These are phyloP conservation scores for Otolemur crassicaudatus DNA, from an alignment of 2,797 vertebrate genomes.

Conservation along the genomic window DNA sequence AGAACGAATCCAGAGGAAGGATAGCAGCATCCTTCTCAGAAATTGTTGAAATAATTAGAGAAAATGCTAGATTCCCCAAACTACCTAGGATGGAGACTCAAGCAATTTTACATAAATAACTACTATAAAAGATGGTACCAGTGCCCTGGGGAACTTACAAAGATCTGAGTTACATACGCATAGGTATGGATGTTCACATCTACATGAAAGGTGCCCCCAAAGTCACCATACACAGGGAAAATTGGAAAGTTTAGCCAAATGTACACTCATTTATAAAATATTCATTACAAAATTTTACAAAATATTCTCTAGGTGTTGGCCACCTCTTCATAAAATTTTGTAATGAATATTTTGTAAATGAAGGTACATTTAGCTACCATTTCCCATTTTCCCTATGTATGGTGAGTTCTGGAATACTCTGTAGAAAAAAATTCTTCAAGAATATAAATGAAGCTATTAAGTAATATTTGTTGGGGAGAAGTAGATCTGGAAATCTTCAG, in stretches of 20 bases:
- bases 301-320: too few species aligned
- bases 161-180: not conserved
- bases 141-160: not conserved
- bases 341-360: too few species aligned
- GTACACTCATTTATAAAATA: too few species aligned
- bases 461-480: not conserved
- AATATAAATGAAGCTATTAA: constrained; percentile 10
- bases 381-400: too few species aligned
- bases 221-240: too few species aligned
- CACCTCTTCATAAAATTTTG: too few species aligned
- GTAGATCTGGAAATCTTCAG: not conserved
- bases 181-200: not conserved
- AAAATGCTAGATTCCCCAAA: not conserved
- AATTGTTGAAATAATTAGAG: not conserved
- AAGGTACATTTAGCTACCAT: too few species aligned
- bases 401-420: too few species aligned
- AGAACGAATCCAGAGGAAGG: not conserved
- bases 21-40: not conserved
- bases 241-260: too few species aligned
- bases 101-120: not conserved
- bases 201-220: too few species aligned
- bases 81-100: not conserved
- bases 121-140: not conserved
- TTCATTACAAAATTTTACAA: too few species aligned
- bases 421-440: not conserved